These are phyloP conservation scores for Zootoca vivipara DNA, from an alignment of 2,113 vertebrate species.

Conservation along the genomic window DNA sequence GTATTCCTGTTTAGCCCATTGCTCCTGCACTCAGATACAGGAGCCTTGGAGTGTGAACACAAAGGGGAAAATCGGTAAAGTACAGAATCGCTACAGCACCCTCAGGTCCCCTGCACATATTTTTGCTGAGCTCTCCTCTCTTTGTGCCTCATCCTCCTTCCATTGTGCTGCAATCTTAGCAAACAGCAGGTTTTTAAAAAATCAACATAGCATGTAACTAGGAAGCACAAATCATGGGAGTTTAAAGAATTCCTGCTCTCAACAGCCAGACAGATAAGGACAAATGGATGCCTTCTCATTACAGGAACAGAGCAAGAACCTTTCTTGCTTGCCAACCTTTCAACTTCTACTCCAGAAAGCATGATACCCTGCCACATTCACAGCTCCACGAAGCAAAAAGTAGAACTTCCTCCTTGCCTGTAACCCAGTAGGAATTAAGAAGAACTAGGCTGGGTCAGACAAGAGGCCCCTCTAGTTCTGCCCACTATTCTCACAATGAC, in stretches of 20 bases:
- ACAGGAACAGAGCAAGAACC: background rate
- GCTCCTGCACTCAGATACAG: background rate
- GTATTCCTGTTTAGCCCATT: background rate
- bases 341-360: background rate
- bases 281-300: background rate
- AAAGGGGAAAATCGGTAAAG: background rate
- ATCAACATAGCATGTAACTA: slow-evolving; percentile 64
- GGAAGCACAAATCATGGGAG: slow-evolving; percentile 48
- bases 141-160: slow-evolving; percentile 65
- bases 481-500: too few relatives aligned
- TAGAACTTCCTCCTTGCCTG: background rate
- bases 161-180: slow-evolving; percentile 68
- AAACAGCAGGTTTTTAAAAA: slow-evolving; percentile 68
- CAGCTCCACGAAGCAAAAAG: background rate
- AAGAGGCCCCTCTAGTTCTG: too few relatives aligned
- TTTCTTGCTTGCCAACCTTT: background rate
- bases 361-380: background rate
- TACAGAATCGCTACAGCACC: slow-evolving; percentile 8
- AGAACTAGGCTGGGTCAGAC: too few relatives aligned
- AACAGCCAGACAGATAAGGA: slow-evolving; percentile 1
- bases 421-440: background rate
- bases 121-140: slow-evolving; percentile 51
- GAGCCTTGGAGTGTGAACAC: background rate
- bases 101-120: slow-evolving; percentile 24
- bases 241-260: slow-evolving; percentile 20